phyloP scores from a whole-genome alignment of 2,888 invertebrate species.

The Cecidostiba fungosa region DNA sequence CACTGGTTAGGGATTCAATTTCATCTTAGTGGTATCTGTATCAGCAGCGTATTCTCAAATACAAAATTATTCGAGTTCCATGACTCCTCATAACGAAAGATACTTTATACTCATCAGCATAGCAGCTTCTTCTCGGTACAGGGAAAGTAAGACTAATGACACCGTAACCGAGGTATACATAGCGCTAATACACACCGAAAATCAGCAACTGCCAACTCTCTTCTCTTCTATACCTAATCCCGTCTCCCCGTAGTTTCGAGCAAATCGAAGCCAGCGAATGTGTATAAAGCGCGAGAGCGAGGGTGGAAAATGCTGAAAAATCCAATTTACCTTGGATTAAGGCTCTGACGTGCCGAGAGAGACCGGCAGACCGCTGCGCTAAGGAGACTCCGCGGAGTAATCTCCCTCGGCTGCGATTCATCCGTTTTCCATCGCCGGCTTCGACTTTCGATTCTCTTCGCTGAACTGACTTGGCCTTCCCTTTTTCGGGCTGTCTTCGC shows the following conservation, averaged over 20 bases:
- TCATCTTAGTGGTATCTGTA: neutral
- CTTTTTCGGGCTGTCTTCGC: neutral
- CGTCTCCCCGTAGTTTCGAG: neutral
- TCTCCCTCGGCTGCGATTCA: slow-evolving; percentile 55
- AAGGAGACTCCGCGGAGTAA: slow-evolving; percentile 52
- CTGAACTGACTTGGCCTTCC: neutral
- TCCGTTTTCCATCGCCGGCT: slow-evolving; percentile 50
- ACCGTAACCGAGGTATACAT: neutral
- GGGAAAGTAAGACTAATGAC: slow-evolving; percentile 20
- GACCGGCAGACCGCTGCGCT: slow-evolving; percentile 3
- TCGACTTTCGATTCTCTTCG: slow-evolving; percentile 13
- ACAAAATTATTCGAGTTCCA: neutral
- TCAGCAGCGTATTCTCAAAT: neutral
- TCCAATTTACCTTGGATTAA: slow-evolving; percentile 64
- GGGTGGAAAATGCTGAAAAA: slow-evolving; percentile 54
- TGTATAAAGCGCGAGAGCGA: slow-evolving; percentile 14
- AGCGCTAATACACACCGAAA: neutral
- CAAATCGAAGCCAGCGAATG: neutral
- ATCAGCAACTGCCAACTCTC: slow-evolving; percentile 17
- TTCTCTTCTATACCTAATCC: slow-evolving; percentile 24
- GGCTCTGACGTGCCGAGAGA: slow-evolving; percentile 43
- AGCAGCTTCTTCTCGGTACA: no score
- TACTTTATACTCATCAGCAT: neutral
- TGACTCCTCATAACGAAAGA: neutral
- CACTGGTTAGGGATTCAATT: neutral